These are phyloP conservation scores for Caligus rogercresseyi DNA, from an alignment of 1,140 invertebrate species.

Conservation along the genomic window DNA sequence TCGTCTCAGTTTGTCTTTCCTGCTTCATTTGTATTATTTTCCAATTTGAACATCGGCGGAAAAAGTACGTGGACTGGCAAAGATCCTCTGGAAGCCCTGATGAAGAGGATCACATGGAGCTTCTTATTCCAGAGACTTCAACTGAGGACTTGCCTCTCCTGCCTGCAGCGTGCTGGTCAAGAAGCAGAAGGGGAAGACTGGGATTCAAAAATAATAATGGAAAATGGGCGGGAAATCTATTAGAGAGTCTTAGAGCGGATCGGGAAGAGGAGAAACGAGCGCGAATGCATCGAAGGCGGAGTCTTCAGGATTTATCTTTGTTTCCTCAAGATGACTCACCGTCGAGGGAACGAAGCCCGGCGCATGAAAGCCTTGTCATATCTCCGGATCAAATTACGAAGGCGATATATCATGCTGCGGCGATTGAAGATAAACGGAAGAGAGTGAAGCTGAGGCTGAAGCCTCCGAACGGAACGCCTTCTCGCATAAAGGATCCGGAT, in stretches of 20 bases:
- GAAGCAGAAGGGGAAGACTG: not conserved
- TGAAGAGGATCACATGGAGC: not conserved
- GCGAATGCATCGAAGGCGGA: not conserved
- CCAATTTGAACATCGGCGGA: not conserved
- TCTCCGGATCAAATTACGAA: not conserved
- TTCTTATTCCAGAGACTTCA: not conserved
- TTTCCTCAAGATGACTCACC: not conserved
- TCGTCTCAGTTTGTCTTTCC: not conserved
- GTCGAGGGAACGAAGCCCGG: not conserved
- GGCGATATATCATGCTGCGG: not conserved
- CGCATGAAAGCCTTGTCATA: too few relatives aligned
- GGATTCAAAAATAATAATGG: not conserved
- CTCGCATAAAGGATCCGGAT: not conserved
- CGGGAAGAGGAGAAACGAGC: not conserved
- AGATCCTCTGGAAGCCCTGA: not conserved
- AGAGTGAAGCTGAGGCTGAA: not conserved
- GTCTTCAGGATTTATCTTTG: not conserved
- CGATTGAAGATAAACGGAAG: not conserved
- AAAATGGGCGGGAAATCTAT: not conserved
- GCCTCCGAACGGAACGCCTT: not conserved
- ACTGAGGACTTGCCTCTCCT: not conserved
- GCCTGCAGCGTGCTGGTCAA: too few relatives aligned
- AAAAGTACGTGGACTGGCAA: not conserved
- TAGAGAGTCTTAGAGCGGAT: not conserved
- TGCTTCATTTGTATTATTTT: not conserved